Evolutionary conservation across 2,113 vertebrate genomes (phyloP).

Genomic region (Propithecus coquereli): DNA sequence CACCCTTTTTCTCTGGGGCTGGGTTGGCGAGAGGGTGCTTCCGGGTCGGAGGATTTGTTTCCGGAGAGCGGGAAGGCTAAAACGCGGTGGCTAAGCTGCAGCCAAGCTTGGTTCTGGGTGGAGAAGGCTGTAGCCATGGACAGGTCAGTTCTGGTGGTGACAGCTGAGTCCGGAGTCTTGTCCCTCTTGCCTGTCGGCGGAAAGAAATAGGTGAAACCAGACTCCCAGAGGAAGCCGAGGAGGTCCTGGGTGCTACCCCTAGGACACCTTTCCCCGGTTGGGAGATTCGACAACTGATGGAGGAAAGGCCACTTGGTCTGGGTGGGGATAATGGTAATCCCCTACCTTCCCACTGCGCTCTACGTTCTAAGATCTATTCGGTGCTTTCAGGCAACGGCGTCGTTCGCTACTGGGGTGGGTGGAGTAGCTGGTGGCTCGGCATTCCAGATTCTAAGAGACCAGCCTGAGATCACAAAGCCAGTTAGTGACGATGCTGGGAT

Average conservation of each 20-base stretch:
- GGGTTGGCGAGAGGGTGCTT: background rate
- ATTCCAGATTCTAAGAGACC: background rate
- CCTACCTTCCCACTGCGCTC: background rate
- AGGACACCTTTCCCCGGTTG: background rate
- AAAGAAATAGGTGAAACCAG: background rate
- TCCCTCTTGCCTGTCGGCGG: background rate
- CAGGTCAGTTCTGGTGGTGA: constrained; percentile 53
- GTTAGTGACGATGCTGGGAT: background rate
- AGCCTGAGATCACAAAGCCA: background rate
- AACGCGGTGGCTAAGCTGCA: background rate
- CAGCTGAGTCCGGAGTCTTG: background rate
- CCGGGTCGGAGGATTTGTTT: constrained; percentile 62
- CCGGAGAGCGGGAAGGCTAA: constrained; percentile 71
- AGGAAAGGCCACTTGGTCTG: background rate
- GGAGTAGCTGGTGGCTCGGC: background rate
- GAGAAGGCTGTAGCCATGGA: constrained; percentile 46
- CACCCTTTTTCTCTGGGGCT: fast-evolving
- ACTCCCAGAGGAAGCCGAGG: background rate
- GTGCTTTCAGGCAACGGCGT: background rate
- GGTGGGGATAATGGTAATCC: background rate
- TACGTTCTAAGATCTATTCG: background rate
- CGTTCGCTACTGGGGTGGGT: background rate
- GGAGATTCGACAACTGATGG: background rate
- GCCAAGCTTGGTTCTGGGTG: background rate
- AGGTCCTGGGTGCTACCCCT: background rate